Base-by-base conservation (phyloP, 2,888 invertebrate genomes). In the Drosophila tripunctata region DNA sequence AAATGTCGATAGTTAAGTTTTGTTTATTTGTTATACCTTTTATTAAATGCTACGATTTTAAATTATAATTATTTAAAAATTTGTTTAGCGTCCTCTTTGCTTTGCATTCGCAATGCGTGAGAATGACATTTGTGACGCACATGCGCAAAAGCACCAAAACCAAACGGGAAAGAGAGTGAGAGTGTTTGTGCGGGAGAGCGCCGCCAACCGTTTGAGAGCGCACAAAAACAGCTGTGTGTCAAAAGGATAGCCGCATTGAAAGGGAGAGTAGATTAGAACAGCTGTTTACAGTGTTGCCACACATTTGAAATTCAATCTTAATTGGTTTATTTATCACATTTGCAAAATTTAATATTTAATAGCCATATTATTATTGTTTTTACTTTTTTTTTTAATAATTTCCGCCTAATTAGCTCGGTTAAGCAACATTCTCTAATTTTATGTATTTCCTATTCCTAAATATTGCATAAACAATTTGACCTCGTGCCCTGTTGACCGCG, bases 401-500 rank as follows among this genome's bases (percentile, higher is more conserved):
- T 73, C 73, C 73, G 78, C 67, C 14, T 61, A 57, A 51, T 74
- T 78, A 44, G 54, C 43, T 30, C n/a, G 30, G 22, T 17, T 38
- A 58, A 78, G 54, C 62, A 67, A 67, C 74, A 78, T 74, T 74
- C 78, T 73, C 74, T 36, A 40, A 7, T 27, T 10, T 22, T 51
- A 1, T 57, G 10, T 64, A 83, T 78, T 88, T 86, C 86, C 75
- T 88, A 77, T 83, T 64, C 52, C 62, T 52, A 60, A 67, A 62
- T 55, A 60, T 44, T 36, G 52, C 33, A 64, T 43, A 67, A 65
- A 40, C 38, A 57, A 67, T 67, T 64, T 76, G 57, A 77, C 88
- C 82, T 82, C 88, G 88, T 87, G 87, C 87, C 82, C 82, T 82
- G 88, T 80, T 88, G 87, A 88, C 85, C 88, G 66, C 67, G 40